Base-by-base conservation (phyloP, 2,113 vertebrate genomes). In the Xyliphius kryptos region DNA sequence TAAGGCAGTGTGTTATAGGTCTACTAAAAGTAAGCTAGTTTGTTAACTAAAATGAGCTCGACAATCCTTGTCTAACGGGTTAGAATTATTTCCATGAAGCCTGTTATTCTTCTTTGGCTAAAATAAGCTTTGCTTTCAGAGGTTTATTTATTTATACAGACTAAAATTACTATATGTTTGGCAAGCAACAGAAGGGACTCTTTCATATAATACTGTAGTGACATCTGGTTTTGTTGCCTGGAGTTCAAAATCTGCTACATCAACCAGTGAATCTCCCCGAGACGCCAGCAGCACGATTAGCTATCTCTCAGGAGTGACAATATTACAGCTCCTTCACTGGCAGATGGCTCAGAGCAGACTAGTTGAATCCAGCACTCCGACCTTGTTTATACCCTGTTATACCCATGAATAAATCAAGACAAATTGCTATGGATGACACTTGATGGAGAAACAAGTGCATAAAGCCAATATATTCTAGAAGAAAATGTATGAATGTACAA, bases 351-450 rank as follows among this genome's bases (percentile, higher is more conserved):
- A 17, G 56, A 51, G 63, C 57, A 44, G 69, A 74, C 70, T 57
- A 50, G 64, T 58, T 70, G 61, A 70, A 77, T 61, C 69, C 61
- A 36, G 46, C 64, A 58, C 69, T 74, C 56, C 67, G 67, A 52
- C 60, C 72, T 72, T 77, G 75, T 74, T 77, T 74, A 72, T 74
- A 61, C 60, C 61, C 64, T 72, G 69, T 74, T 77, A 70, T 72
- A 70, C 53, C 65, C 67, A 74, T 69, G 75, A 74, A 74, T 74
- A 77, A 72, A 77, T 74, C 75, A 74, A 61, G 67, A 55, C 67
- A 77, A 77, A 77, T 74, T 72, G 72, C 69, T 20, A 36, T 61
- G 70, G 63, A 72, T 72, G 61, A 40, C 61, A 71, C 56, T 70
- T 69, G 55, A 65, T 66, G 43, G 50, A 68, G 52, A 66, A 59